Base-by-base conservation (phyloP, 1,140 invertebrate species). In the Meloidogyne chitwoodi region DNA sequence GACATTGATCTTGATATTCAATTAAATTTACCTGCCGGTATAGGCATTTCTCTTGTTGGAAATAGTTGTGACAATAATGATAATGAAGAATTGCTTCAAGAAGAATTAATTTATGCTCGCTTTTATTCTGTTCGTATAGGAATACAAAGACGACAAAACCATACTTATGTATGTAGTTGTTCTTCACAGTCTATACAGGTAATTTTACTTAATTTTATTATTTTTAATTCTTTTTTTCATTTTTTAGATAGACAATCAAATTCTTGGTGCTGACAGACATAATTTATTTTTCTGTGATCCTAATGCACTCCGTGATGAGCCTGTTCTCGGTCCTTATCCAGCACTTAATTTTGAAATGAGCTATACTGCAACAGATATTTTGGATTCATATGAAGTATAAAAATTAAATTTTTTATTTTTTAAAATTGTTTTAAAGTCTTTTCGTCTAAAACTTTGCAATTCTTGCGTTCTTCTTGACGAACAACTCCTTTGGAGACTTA, bases 401-500 rank as follows among this genome's bases (percentile, higher is more conserved):
- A 38, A 56, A 71, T 14, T 41, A 69, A 69, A 62, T 26, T 27
- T n/a, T 24, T 31, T 16, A 62, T 16, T 19, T 19, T 62, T 41
- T 44, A 16, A 14, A 62, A 66, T 84, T 91, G 90, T 64, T 69
- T 68, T 68, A 44, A 89, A 93, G 89, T 92, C 94, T 88, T 88
- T 96, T 19, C 91, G 93, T 6, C 89, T 96, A 11, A 91, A 91
- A 68, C 88, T 95, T 34, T 93, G 93, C 72, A 93, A 93, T 63
- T 89, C 95, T 61, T 93, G 92, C 27, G 88, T 97, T 3, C 91
- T 93, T 80, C 86, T 98, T 2, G 95, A 96, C 87, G 94, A 95
- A 88, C 90, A 91, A 80, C 88, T 98, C 48, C 90, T 98, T 41
- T 90, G 96, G 79, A 94, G 95, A 88, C 83, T 96, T 82, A 90